Evolutionary conservation across 2,888 invertebrate genomes (phyloP).

Genomic region (Acrobasis consociella): DNA sequence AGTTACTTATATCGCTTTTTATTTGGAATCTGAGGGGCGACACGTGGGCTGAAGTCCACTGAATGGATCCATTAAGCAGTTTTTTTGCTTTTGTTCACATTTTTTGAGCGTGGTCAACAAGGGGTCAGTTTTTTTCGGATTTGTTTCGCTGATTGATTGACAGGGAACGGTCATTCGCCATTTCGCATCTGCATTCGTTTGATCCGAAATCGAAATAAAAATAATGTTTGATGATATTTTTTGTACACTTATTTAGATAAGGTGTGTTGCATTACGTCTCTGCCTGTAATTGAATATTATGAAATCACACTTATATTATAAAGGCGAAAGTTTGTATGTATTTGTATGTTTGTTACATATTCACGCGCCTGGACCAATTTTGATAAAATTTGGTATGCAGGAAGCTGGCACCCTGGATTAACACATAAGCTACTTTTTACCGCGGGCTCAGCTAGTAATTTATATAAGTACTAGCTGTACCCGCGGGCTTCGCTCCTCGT

Average conservation of each 20-base stretch:
- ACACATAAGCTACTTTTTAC: no score
- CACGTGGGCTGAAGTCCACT: conserved; percentile 55
- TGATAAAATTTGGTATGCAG: no score
- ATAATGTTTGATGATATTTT: conserved; percentile 23
- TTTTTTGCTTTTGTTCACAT: conserved; percentile 42
- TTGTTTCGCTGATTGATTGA: conserved; percentile 71
- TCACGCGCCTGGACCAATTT: no score
- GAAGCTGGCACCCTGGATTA: no score
- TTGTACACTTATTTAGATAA: not conserved
- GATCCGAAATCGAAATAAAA: conserved; percentile 41
- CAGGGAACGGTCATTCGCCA: conserved; percentile 75
- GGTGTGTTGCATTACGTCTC: conserved; percentile 15
- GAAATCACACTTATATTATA: no score
- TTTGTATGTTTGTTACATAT: no score
- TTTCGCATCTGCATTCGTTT: conserved; percentile 57
- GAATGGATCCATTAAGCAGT: conserved; percentile 63
- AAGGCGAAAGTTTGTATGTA: no score
- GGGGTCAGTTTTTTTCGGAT: conserved; percentile 75
- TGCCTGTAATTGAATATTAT: no score
- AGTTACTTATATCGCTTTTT: conserved; percentile 47
- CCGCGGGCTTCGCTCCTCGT: no score
- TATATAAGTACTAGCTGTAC: no score
- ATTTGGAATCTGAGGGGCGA: conserved; percentile 47
- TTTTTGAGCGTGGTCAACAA: conserved; percentile 75
- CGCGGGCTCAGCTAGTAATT: no score